Base-by-base conservation (phyloP, 1,140 invertebrate species). In the Branchinecta lindahli region DNA sequence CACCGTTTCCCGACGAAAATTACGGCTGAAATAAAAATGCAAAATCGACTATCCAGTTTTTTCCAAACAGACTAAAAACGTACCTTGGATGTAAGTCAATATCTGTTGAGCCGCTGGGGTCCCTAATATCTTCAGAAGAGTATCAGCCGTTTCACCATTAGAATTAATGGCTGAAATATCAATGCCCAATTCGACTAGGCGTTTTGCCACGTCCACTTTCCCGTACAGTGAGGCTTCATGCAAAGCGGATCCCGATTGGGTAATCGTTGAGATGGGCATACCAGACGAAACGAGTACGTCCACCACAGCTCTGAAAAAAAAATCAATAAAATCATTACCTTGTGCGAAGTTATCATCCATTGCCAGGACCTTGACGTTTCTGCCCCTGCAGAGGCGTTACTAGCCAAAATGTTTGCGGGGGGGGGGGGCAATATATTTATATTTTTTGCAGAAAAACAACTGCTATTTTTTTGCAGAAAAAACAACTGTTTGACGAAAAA, bases 161-260 rank as follows among this genome's bases (percentile, higher is more conserved):
- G 83, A 83, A 77, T 96, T 90, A 10, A 86, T 82, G 65, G 90
- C 86, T 70, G 85, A 84, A 12, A 92, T 81, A 79, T 95, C 89
- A 33, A 92, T 89, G 7, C 92, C 92, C 69, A 85, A 82, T 65
- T 91, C 86, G 7, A 98, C 78, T 15, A 97, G 81, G 0, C 90
- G 84, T 68, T 87, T 83, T 7, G 94, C 93, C 44, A 96, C 92
- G 72, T 92, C 90, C 73, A 90, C 85, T 81, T 97, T 96, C 68
- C 94, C 94, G 80, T 89, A 96, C 8, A 95, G 83, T 0, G 92
- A 93, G 3, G 94, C 94, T 76, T 97, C 93, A 81, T 98, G 95
- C 71, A 98, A 83, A 0, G 94, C 92, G 2, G 92, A 94, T 0
- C 95, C 96, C 44, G 87, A 85, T 68, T 86, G 85, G 2, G 94